phyloP scores from a whole-genome alignment of 1,140 invertebrate genomes.

The Pogonomyrmex barbatus region DNA sequence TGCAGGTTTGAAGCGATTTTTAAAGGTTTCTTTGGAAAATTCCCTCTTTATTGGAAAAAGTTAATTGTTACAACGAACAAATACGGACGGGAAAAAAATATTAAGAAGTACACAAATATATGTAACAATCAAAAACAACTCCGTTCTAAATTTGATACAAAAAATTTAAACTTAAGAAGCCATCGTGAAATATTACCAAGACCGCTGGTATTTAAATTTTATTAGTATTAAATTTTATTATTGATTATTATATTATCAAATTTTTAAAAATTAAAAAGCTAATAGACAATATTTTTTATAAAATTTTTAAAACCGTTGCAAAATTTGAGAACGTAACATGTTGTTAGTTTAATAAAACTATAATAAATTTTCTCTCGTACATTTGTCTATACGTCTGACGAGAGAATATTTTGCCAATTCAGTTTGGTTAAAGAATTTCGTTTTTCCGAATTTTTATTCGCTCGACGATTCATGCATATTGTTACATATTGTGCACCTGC shows the following conservation, averaged over 20 bases:
- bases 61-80: background rate
- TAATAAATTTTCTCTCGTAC: background rate
- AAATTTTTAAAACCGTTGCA: background rate
- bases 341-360: background rate
- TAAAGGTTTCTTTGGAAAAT: background rate
- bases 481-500: too few species aligned
- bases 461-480: background rate
- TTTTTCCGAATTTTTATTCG: constrained; percentile 8
- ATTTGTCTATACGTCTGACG: background rate
- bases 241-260: background rate
- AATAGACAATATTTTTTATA: background rate
- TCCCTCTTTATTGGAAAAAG: background rate
- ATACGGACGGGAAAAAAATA: background rate
- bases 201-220: background rate
- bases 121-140: background rate
- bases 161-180: background rate
- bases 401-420: background rate
- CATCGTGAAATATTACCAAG: background rate
- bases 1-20: constrained; percentile 4
- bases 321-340: constrained; percentile 1
- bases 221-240: background rate
- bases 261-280: background rate
- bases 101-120: background rate
- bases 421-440: constrained; percentile 18
- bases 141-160: background rate